Evolutionary conservation across 2,888 invertebrate species (phyloP), one percentile per base, ranked within the genome.

Genomic region (Branchipolynoe longqiensis): DNA sequence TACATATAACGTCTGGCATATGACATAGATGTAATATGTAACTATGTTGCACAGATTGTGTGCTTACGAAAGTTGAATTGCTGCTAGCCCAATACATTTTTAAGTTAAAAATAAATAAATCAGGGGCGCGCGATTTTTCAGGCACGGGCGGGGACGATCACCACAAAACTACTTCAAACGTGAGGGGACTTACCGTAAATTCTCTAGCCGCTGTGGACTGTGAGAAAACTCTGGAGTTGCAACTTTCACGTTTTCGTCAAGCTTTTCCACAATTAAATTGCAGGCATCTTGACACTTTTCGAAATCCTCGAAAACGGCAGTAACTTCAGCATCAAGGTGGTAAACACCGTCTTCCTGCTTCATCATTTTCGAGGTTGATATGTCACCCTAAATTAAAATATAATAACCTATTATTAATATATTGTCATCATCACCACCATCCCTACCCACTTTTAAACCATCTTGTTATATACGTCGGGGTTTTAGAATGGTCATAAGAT

Each of bases 191-290:
- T 87, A 92, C 92, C 92, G 90, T 6, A 91, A 87, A 85, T 89
- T 90, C 87, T 92, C 92, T n/a, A 91, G 84, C 14, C 90, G 90
- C 28, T 90, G 89, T 69, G 90, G 88, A 28, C 91, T 90, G 87
- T 92, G 92, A 85, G 89, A 91, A 86, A 91, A 92, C 48, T 90
- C 90, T 73, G 92, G 92, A 59, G 89, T 86, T 28, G 90, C 89
- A 41, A 93, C 90, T 36, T 88, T 88, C 59, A 93, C 92, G 82
- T 88, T 89, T 73, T 91, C 91, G 86, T 92, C 92, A 25, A 93
- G 89, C 85, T 93, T 93, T 85, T 93, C 92, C 6, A 91, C 91
- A 33, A 93, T 87, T 0, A 92, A 87, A 85, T 93, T 93, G 48
- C 90, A 89, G 22, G 92, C 89, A 78, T 88, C 87, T 87, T 92